Percentiles rank a stretch among this genome's conserved stretches.
Evolutionary conservation across 1,140 invertebrate species (phyloP).

Genomic region (Ladona fulva): DNA sequence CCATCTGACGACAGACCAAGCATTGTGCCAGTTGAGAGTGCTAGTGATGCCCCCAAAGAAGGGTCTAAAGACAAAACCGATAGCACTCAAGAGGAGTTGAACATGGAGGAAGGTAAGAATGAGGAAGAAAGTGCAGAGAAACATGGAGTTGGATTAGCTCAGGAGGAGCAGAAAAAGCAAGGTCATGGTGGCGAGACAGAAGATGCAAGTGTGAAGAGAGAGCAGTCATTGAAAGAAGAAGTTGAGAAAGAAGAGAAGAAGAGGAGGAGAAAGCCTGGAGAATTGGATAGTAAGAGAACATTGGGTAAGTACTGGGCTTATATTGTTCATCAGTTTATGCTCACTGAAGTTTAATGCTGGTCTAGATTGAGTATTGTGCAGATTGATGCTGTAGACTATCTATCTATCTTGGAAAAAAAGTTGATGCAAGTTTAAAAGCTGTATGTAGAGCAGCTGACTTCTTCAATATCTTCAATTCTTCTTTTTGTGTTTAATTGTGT

Average conservation of each 20-base stretch:
- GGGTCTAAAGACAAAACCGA: conserved; percentile 35
- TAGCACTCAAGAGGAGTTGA: conserved; percentile 29
- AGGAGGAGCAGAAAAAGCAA: conserved; percentile 27
- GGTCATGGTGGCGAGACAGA: conserved; percentile 18
- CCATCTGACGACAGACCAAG: conserved; percentile 25
- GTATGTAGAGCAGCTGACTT: too few species aligned
- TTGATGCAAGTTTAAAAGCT: too few species aligned
- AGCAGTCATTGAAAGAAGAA: conserved; percentile 38
- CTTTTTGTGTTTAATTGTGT: too few species aligned
- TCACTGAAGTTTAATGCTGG: too few species aligned
- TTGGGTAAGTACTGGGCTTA: conserved; percentile 43
- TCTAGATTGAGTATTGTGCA: too few species aligned
- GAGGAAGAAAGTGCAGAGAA: conserved; percentile 40
- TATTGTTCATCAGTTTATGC: too few species aligned
- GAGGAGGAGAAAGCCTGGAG: conserved; percentile 44
- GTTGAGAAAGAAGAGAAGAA: conserved; percentile 27
- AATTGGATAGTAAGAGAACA: conserved; percentile 49
- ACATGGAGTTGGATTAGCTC: conserved; percentile 36
- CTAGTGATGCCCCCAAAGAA: conserved; percentile 30
- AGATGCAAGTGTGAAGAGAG: conserved; percentile 36
- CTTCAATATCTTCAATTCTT: too few species aligned
- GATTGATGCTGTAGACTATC: too few species aligned
- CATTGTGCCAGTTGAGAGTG: conserved; percentile 35
- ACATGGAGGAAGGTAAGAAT: conserved; percentile 32
- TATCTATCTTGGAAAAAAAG: too few species aligned